Evolutionary conservation across 2,888 invertebrate genomes (phyloP).

Genomic region (Tyria jacobaeae): DNA sequence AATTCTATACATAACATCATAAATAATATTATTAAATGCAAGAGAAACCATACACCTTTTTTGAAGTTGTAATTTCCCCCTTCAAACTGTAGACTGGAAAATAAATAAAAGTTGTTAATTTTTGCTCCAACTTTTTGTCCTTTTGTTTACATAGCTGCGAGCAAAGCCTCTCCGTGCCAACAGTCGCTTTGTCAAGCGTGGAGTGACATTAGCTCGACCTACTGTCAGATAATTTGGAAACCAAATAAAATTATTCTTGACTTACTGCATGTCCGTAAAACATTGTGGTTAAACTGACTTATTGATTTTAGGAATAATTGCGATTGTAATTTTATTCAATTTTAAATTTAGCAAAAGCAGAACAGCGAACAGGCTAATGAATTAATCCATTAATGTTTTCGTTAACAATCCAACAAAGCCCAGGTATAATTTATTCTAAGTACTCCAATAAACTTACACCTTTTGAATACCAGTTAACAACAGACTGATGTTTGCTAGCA

Average conservation of each 20-base stretch:
- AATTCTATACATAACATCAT: constrained; percentile 14
- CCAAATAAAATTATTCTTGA: constrained; percentile 74
- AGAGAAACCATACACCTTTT: constrained; percentile 34
- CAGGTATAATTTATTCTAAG: not conserved
- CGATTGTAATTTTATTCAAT: constrained; percentile 5
- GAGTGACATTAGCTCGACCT: constrained; percentile 81
- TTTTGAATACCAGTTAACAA: not conserved
- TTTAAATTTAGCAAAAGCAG: constrained; percentile 6
- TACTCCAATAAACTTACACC: constrained; percentile 1
- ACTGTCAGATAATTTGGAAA: constrained; percentile 80
- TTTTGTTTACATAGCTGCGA: constrained; percentile 79
- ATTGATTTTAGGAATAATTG: constrained; percentile 22
- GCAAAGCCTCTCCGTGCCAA: constrained; percentile 83
- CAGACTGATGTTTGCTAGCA: not conserved
- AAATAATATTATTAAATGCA: constrained; percentile 32
- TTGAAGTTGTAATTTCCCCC: constrained; percentile 56
- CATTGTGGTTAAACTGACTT: constrained; percentile 44
- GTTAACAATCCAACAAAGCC: constrained; percentile 1
- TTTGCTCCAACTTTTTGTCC: constrained; percentile 72
- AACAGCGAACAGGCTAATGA: constrained; percentile 6
- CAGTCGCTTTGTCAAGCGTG: constrained; percentile 84
- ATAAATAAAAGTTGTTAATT: constrained; percentile 74
- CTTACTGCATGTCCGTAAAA: constrained; percentile 61
- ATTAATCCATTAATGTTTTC: constrained; percentile 8
- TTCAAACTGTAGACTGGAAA: constrained; percentile 63